Conservation (phyloP, 1,140 invertebrate species). For the Lamellibrachia luymesi region DNA sequence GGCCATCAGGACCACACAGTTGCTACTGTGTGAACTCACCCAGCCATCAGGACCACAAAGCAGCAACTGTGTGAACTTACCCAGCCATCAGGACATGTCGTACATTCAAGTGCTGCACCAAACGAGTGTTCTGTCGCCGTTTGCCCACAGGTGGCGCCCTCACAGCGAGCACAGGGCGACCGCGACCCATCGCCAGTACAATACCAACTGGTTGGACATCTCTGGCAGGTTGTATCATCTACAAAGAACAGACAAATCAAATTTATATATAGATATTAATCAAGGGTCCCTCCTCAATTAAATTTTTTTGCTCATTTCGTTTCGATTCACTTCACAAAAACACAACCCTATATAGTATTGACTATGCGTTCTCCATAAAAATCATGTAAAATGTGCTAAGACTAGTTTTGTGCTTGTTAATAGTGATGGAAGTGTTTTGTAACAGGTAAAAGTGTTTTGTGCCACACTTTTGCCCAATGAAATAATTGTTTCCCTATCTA, state of each 20-base stretch:
- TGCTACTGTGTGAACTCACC: background rate
- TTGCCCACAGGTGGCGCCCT: background rate
- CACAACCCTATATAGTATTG: no score
- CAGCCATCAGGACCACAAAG: slow-evolving; percentile 7
- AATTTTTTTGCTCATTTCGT: no score
- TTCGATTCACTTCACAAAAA: no score
- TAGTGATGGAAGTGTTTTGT: no score
- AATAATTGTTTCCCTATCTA: no score
- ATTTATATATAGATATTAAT: background rate
- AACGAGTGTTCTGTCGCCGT: slow-evolving; percentile 15
- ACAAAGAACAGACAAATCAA: background rate
- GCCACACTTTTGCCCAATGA: no score
- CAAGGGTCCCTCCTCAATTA: no score
- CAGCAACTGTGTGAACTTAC: background rate
- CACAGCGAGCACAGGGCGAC: slow-evolving; percentile 9
- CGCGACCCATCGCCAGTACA: slow-evolving; percentile 12
- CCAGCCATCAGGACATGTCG: slow-evolving; percentile 17
- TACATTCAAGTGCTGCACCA: slow-evolving; percentile 12
- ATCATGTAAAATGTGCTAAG: no score
- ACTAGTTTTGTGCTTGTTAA: no score
- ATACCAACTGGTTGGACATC: slow-evolving; percentile 15
- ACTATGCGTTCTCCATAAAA: no score
- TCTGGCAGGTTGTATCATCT: slow-evolving; percentile 21
- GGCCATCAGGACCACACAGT: no score
- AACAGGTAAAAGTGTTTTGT: no score